Conservation (phyloP, 2,113 vertebrate species). For the Dipodomys stephensi region DNA sequence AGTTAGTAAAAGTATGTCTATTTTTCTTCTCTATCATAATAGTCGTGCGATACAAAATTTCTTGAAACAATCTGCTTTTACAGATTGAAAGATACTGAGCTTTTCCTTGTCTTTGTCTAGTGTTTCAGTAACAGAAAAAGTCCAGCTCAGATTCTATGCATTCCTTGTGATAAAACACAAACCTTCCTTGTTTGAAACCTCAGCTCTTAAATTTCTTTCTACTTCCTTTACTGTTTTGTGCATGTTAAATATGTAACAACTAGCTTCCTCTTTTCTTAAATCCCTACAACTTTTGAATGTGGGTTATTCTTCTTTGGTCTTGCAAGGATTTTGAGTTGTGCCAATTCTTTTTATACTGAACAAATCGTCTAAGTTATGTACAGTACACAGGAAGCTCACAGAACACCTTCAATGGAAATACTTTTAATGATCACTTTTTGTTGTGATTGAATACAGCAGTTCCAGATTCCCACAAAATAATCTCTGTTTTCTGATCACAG, state of each 20-base stretch:
- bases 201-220: conserved; percentile 76
- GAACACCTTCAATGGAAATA: conserved; percentile 45
- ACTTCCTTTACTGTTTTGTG: conserved; percentile 66
- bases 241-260: conserved; percentile 70
- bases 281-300: conserved; percentile 48
- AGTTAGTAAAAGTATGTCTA: no score
- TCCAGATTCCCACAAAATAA: conserved; percentile 45
- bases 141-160: conserved; percentile 54
- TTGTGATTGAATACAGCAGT: not conserved
- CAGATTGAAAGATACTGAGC: conserved; percentile 41
- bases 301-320: conserved; percentile 7
- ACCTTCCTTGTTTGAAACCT: conserved; percentile 73
- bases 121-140: conserved; percentile 60
- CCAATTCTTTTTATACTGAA: conserved; percentile 53
- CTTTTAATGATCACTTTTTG: conserved; percentile 16
- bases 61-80: conserved; percentile 65
- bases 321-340: conserved; percentile 5
- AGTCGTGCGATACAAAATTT: conserved; percentile 55
- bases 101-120: conserved; percentile 67
- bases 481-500: not conserved
- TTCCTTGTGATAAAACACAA: conserved; percentile 75
- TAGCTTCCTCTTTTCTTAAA: conserved; percentile 51
- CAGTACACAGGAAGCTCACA: not conserved
- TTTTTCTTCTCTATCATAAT: conserved; percentile 48
- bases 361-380: not conserved